Base-by-base conservation (phyloP, 2,113 vertebrate species). In the Catagonus wagneri region DNA sequence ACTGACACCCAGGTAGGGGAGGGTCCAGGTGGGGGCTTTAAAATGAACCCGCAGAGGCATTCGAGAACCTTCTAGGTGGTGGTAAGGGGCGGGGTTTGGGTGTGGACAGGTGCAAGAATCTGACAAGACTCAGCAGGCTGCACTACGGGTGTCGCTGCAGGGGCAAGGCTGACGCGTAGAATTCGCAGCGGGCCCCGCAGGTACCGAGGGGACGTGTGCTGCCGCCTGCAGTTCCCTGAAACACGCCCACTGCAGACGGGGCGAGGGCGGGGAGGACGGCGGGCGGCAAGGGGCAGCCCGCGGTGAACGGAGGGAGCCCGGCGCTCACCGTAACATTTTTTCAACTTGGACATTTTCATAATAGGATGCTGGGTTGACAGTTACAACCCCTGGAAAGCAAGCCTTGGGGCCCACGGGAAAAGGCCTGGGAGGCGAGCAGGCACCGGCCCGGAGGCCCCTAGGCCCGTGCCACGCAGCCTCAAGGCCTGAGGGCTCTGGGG, bases 191-290 rank as follows among this genome's bases (percentile, higher is more conserved):
- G 2, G 78, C 12, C 2, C 23, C 10, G 0, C 25, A 25, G 12
- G 76, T 1, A 0, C 3, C 0, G 0, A 0, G 8, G 32, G 66
- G 36, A 1, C 2, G 0, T 0, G n/a, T 9, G 0, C 44, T 0
- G 3, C 6, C 0, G 5, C 10, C 34, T 9, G 22, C 6, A 7
- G 1, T 14, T 22, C 54, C 4, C 32, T 10, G 10, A 17, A 9
- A 29, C 3, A 0, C 13, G 1, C 14, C 32, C 9, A 1, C 72
- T 3, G 3, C 29, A 14, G 65, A 5, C 0, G 6, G 15, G 14
- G 2, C 7, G 2, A 36, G 34, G 17, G 44, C 23, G 1, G 32
- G 25, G 25, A 14, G 34, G 13, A 44, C 16, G 32, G 15, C 6
- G 72, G 15, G 36, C 1, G 66, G 7, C 65, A 27, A 23, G n/a